Evolutionary conservation across 2,888 invertebrate genomes (phyloP), one percentile per base, ranked within the genome.

Genomic region (Scrobipalpa atriplicella): DNA sequence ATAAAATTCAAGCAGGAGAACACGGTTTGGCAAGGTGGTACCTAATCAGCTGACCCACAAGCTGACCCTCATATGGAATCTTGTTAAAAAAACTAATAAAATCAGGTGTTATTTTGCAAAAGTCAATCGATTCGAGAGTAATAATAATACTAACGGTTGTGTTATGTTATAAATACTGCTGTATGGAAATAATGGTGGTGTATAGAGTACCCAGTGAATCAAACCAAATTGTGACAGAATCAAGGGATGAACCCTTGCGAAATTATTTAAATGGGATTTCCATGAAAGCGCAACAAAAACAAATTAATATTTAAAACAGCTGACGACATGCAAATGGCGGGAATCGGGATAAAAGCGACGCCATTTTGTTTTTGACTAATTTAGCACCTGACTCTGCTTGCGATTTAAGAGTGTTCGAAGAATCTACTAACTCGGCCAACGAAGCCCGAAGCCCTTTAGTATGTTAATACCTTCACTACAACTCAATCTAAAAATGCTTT

Each of bases 291-390:
- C 68, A 76, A 73, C 68, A 76, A 78, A 76, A 81, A 81, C 81
- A 79, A 83, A 67, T 86, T 84, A 82, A 83, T 85, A 85, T 85
- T 84, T 83, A 85, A 85, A 86, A 80, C 82, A 85, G 80, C 77
- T 80, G 83, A 81, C 81, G 73, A 72, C 76, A 85, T 83, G 83
- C 81, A 83, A 85, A 86, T 86, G 79, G 73, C 72, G 75, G 74
- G n/a, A n/a, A n/a, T n/a, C 70, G 67, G 67, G 67, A n/a, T n/a
- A n/a, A n/a, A n/a, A 69, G 69, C 66, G 75, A 61, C 75, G 79
- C 78, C 78, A 78, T 77, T 70, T 78, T 76, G 66, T 47, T n/a
- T 47, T 47, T n/a, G 5, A 7, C n/a, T n/a, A n/a, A n/a, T n/a
- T n/a, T n/a, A 9, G 54, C 8, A 19, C 54, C 54, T 54, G 54